Base-by-base conservation (phyloP, 2,113 vertebrate species). In the Malaclemys terrapin region DNA sequence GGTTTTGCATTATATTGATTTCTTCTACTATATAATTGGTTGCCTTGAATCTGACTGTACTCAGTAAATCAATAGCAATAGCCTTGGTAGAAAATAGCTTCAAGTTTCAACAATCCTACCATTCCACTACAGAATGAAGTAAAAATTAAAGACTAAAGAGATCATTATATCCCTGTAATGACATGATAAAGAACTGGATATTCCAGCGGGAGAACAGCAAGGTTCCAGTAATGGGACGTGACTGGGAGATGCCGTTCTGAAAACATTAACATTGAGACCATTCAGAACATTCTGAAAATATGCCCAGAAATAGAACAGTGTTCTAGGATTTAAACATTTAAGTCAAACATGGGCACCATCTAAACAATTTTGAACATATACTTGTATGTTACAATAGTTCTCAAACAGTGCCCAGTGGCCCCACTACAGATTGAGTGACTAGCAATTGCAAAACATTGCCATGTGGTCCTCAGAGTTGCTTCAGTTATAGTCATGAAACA, bases 51-150 rank as follows among this genome's bases (percentile, higher is more conserved):
- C 80, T 87, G 87, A 47, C 50, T 89, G 87, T 4, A 50, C 2
- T 75, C 59, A 93, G 8, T 31, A 57, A 93, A 80, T 53, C 75
- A 72, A 85, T 85, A 97, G 50, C 16, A 89, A 94, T 91, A 89
- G 81, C 35, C 14, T n/a, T 75, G 47, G 79, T 69, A 42, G 83
- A 89, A 88, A 82, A 31, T 27, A 53, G 49, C 12, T 65, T 85
- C 6, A n/a, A 50, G 47, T 85, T 95, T 91, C 82, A 95, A 47
- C 52, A 56, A 93, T 8, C 4, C 47, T 38, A 29, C 42, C 29
- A 92, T 88, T 87, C 49, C 6, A 52, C 22, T 76, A 45, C 3
- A 78, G 57, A 92, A 80, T 47, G 82, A 89, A 1, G 4, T 19
- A 82, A 62, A 93, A 85, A 56, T 13, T 10, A 29, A 76, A 59